Evolutionary conservation across 2,888 invertebrate genomes (phyloP), one percentile per base, ranked within the genome.

Genomic region (Elgonia sp.): DNA sequence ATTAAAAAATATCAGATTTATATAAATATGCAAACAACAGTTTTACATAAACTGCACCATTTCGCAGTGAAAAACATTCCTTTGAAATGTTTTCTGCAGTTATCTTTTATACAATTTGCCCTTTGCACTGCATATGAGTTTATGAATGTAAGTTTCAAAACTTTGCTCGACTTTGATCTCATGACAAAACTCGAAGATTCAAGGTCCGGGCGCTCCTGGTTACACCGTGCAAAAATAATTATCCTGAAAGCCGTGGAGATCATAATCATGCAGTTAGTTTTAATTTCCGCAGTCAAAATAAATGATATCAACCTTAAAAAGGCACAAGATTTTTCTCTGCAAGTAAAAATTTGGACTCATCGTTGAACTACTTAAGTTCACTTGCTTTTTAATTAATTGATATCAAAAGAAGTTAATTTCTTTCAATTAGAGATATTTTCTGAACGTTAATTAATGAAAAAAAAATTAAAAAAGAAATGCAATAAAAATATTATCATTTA

Each of bases 381-480:
- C 40, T 57, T 20, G 73, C 5, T 16, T 57, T 16, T 57, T 73
- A 73, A 73, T 73, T 73, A 73, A 73, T 73, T 75, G 62, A 62
- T 53, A 57, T 73, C 39, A 57, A 29, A 20, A 21, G 16, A 46
- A n/a, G 5, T 57, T 5, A 6, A 20, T 0, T 73, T 57, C 40
- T 73, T 20, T 57, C 39, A 55, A 73, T 73, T 55, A 37, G n/a
- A 12, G 53, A 20, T 62, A 75, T 75, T 21, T n/a, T 60, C 16
- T 42, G 20, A 65, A 65, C 20, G 40, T 18, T 42, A 65, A 40
- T 65, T 63, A 39, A 14, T 2, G 2, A 10, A 14, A 14, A 46
- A 46, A 2, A 46, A 14, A 12, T 46, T 10, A 10, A 2, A 7
- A 46, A 46, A 46, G 14, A 29, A 29, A 29, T 29, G 97, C n/a